phyloP scores from a whole-genome alignment of 2,113 vertebrate genomes.

The Gopherus evgoodei region DNA sequence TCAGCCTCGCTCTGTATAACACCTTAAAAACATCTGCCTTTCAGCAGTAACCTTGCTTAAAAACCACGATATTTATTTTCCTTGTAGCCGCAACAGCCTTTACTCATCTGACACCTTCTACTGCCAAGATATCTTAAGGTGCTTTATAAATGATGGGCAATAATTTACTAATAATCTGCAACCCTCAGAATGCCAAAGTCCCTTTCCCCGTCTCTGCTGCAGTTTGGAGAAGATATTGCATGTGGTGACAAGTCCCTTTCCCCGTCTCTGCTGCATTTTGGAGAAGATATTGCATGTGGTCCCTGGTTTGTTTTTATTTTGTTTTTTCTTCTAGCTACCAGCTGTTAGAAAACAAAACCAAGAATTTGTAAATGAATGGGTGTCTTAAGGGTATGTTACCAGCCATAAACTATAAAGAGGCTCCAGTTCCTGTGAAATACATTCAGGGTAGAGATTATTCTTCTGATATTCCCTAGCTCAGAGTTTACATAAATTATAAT shows the following conservation, averaged over 20 bases:
- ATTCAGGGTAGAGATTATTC: not conserved
- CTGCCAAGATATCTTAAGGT: constrained; percentile 28
- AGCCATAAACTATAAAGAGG: not conserved
- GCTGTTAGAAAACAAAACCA: not conserved
- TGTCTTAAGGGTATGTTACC: not conserved
- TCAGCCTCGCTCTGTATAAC: not conserved
- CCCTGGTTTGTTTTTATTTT: not conserved
- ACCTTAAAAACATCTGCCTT: not conserved
- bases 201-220: constrained; percentile 10
- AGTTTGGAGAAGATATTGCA: not conserved
- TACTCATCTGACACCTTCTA: constrained; percentile 3
- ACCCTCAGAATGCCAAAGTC: not conserved
- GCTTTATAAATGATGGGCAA: not conserved
- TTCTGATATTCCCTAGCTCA: not conserved
- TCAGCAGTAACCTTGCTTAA: constrained; percentile 47
- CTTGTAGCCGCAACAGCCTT: not conserved
- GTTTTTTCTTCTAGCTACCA: not conserved
- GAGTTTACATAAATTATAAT: not conserved
- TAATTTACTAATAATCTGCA: not conserved
- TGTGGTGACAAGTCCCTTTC: not conserved
- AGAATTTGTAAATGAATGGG: not conserved
- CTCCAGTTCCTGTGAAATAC: not conserved
- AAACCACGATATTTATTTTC: not conserved
- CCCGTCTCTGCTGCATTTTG: constrained; percentile 10
- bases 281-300: rapidly evolving